A percentile compares a stretch with the other conserved stretches of the same genome.
phyloP scores from a whole-genome alignment of 1,140 invertebrate genomes.

The Brachionus rubens region DNA sequence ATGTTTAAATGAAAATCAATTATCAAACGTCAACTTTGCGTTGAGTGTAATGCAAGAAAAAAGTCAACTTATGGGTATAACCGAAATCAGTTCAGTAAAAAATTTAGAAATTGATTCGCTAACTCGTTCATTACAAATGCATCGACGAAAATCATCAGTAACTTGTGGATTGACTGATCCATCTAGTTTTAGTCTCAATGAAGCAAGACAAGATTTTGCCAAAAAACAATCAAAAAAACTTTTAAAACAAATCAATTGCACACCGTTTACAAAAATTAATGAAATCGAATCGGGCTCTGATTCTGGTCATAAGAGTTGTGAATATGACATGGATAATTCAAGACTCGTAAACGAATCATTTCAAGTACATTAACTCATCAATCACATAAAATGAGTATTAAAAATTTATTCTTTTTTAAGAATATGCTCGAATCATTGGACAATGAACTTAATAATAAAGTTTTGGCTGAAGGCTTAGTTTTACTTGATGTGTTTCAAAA shows the following conservation, averaged over 20 bases:
- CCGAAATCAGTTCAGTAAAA: not conserved
- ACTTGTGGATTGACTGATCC: not conserved
- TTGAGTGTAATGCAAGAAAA: constrained; percentile 33
- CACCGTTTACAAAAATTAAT: not conserved
- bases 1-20: not conserved
- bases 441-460: constrained; percentile 85
- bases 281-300: not conserved
- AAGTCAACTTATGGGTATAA: not conserved
- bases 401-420: not conserved
- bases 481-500: constrained; percentile 93
- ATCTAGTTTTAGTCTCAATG: not conserved
- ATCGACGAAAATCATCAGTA: not conserved
- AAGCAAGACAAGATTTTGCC: not conserved
- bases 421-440: constrained; percentile 85
- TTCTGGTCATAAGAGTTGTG: not conserved
- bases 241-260: not conserved
- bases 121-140: not conserved
- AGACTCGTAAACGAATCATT: constrained; percentile 45
- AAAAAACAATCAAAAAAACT: not conserved
- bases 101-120: not conserved
- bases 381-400: too few relatives aligned
- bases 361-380: too few relatives aligned
- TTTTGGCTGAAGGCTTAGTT: constrained; percentile 89
- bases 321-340: not conserved
- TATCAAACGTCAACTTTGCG: not conserved